Percentiles rank a stretch among this genome's conserved stretches.
Evolutionary conservation across 1,140 invertebrate species (phyloP).

Genomic region (Chelonus insularis): DNA sequence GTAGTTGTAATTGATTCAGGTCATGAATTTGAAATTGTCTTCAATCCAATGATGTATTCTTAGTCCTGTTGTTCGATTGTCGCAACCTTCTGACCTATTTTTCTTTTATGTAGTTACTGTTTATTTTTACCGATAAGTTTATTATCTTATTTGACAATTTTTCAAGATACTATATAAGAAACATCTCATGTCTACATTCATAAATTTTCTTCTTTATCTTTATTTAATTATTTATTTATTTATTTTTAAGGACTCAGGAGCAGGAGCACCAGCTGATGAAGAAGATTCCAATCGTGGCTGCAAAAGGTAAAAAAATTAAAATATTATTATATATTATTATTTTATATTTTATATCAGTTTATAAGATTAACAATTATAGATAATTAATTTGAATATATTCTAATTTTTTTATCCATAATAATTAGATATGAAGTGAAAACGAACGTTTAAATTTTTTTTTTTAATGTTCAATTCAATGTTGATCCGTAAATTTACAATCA

Average conservation of each 20-base stretch:
- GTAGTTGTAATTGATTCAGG: background rate
- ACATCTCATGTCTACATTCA: no score
- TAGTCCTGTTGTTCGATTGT: background rate
- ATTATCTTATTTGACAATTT: background rate
- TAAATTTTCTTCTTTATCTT: background rate
- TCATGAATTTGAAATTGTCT: slow-evolving; percentile 5
- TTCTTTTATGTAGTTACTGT: background rate
- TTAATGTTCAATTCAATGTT: no score
- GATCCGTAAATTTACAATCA: no score
- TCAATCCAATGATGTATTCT: background rate
- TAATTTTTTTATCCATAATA: no score
- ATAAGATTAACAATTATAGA: no score
- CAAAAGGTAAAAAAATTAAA: slow-evolving; percentile 52
- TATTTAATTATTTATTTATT: slow-evolving; percentile 12
- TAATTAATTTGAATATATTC: no score
- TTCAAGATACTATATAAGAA: background rate
- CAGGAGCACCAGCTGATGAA: slow-evolving; percentile 57
- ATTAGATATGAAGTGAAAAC: no score
- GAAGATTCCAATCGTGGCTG: slow-evolving; percentile 57
- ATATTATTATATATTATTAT: slow-evolving; percentile 4
- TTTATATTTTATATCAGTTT: background rate
- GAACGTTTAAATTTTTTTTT: no score
- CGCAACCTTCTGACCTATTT: slow-evolving; percentile 10
- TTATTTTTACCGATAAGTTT: background rate
- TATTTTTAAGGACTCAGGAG: slow-evolving; percentile 58